These are phyloP conservation scores for Equus quagga DNA, from an alignment of 2,113 vertebrate genomes.

Conservation along the genomic window DNA sequence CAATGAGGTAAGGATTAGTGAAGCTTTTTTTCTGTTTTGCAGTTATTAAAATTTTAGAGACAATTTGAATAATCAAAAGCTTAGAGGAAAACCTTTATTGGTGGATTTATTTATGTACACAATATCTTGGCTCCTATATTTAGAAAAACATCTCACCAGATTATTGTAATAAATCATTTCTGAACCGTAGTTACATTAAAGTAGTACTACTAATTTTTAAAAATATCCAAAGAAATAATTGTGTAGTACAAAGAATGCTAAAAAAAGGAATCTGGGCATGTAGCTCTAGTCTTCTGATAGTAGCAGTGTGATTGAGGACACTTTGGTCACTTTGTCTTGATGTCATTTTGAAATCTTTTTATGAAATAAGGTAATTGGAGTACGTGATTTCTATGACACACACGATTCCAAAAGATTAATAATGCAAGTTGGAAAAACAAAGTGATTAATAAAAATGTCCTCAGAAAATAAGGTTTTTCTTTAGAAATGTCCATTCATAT, in stretches of 20 bases:
- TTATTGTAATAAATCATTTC: neutral
- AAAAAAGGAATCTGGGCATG: neutral
- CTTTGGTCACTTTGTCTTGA: neutral
- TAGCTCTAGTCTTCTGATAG: neutral
- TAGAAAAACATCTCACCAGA: conserved; percentile 1
- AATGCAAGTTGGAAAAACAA: neutral
- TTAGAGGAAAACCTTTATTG: conserved; percentile 10
- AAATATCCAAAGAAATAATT: neutral
- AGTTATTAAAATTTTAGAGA: conserved; percentile 52
- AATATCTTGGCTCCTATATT: neutral
- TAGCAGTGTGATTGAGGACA: neutral
- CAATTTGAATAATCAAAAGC: conserved; percentile 27
- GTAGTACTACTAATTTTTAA: conserved; percentile 13
- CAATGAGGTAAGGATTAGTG: neutral
- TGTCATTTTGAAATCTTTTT: neutral
- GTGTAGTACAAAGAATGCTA: neutral
- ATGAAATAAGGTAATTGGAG: neutral
- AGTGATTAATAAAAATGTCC: neutral
- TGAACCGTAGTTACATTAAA: neutral
- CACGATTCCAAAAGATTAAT: neutral
- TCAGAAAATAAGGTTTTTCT: conserved; percentile 35
- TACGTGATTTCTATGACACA: neutral
- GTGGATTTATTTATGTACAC: neutral
- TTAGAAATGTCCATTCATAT: neutral
- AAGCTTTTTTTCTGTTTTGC: neutral